A percentile compares a stretch with the other conserved stretches of the same genome.
Evolutionary conservation across 2,113 vertebrate species (phyloP).

Genomic region (Chlorodrepanis virens): DNA sequence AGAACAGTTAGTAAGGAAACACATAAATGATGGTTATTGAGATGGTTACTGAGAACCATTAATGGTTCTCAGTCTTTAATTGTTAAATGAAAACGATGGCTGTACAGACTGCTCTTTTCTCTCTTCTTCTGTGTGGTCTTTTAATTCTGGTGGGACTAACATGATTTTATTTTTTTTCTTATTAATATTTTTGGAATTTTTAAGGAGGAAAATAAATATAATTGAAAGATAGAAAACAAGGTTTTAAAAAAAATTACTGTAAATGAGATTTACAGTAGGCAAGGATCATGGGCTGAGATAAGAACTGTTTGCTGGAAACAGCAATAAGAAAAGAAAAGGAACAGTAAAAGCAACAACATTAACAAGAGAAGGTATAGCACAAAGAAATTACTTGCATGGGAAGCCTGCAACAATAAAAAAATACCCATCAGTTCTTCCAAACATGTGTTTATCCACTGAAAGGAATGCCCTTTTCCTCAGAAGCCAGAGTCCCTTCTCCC

Average conservation of each 20-base stretch:
- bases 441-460: not conserved
- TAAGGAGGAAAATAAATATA: not conserved
- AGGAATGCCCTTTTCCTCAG: not conserved
- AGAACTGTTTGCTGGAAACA: not conserved
- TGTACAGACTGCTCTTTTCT: not conserved
- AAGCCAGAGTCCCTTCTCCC: not conserved
- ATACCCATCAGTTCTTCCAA: not conserved
- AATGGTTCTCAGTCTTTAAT: not conserved
- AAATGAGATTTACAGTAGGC: not conserved
- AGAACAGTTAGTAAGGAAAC: not conserved
- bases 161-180: not conserved
- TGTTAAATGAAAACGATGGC: not conserved
- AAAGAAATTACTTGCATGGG: accelerated
- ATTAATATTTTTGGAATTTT: not conserved
- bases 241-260: not conserved
- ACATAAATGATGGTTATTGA: not conserved
- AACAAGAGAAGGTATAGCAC: not conserved
- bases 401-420: not conserved
- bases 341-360: not conserved
- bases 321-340: not conserved
- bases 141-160: not conserved
- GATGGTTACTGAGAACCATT: not conserved
- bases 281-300: not conserved
- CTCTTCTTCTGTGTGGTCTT: not conserved
- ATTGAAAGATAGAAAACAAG: not conserved